Evolutionary conservation across 2,113 vertebrate species (phyloP).

Genomic region (Lepus americanus): DNA sequence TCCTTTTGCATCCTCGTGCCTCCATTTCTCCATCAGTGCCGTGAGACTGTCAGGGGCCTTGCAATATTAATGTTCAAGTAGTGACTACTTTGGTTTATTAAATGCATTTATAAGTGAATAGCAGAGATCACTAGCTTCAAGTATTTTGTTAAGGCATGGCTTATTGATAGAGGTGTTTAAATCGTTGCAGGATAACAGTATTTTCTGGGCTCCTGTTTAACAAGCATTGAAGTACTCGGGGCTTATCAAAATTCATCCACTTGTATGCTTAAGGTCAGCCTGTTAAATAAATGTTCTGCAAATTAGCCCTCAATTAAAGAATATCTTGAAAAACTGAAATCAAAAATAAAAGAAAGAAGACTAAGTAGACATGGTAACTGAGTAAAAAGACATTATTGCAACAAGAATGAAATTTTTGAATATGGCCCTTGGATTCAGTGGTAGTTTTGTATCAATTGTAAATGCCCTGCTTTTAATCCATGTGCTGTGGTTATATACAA

Average conservation of each 20-base stretch:
- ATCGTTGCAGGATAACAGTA: neutral
- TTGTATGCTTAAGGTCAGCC: neutral
- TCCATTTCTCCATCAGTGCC: neutral
- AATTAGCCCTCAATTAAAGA: conserved; percentile 13
- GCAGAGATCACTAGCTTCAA: conserved; percentile 20
- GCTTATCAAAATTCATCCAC: neutral
- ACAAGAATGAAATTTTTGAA: conserved; percentile 21
- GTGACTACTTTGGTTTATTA: neutral
- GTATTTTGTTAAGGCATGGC: neutral
- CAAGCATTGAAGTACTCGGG: neutral
- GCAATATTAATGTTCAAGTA: conserved; percentile 18
- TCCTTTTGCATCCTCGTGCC: neutral
- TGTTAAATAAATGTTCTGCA: neutral
- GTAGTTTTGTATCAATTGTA: conserved; percentile 38
- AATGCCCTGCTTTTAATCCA: neutral
- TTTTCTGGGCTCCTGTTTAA: conserved; percentile 53
- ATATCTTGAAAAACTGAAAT: neutral
- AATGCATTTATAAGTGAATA: neutral
- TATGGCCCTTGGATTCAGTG: neutral
- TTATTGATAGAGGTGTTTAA: neutral
- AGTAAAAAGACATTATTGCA: conserved; percentile 6
- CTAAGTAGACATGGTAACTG: neutral
- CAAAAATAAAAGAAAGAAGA: neutral
- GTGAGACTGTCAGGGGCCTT: neutral
- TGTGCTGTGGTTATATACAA: neutral